phyloP scores from a whole-genome alignment of 2,888 invertebrate species.

The Scrobipalpa costella region DNA sequence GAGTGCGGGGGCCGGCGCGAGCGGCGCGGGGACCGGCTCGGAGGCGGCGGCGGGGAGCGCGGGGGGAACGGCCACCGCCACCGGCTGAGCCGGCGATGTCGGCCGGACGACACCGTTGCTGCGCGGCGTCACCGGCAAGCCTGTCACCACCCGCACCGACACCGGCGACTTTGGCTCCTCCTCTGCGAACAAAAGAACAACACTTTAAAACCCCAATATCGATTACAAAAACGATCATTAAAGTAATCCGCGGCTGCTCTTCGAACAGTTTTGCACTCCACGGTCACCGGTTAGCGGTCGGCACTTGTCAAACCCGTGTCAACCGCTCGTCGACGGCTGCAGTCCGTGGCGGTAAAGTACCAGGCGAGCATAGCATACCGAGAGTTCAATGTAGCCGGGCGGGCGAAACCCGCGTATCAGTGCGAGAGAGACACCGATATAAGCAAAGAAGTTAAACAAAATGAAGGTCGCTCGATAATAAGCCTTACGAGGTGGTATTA shows the following conservation, averaged over 20 bases:
- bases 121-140: slow-evolving; percentile 62
- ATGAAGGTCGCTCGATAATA: slow-evolving; percentile 40
- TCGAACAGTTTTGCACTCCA: slow-evolving; percentile 24
- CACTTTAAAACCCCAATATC: slow-evolving; percentile 39
- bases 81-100: slow-evolving; percentile 45
- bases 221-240: slow-evolving; percentile 45
- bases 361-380: slow-evolving; percentile 63
- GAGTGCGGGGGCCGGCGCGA: slow-evolving; percentile 52
- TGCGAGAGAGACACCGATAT: slow-evolving; percentile 48
- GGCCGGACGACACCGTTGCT: slow-evolving; percentile 63
- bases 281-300: slow-evolving; percentile 43
- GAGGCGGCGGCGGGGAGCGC: slow-evolving; percentile 32
- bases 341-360: slow-evolving; percentile 79
- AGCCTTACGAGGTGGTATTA: slow-evolving; percentile 38
- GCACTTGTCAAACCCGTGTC: slow-evolving; percentile 76
- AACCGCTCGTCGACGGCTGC: slow-evolving; percentile 75
- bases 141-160: slow-evolving; percentile 68
- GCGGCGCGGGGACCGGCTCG: slow-evolving; percentile 43
- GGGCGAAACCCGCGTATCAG: slow-evolving; percentile 49
- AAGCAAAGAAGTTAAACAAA: slow-evolving; percentile 40
- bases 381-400: slow-evolving; percentile 46
- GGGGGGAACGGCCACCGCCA: slow-evolving; percentile 39
- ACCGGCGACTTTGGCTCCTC: slow-evolving; percentile 75
- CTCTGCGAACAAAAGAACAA: slow-evolving; percentile 64
- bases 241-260: slow-evolving; percentile 37